Evolutionary conservation across 2,113 vertebrate species (phyloP).

Genomic region (Gracilinanus agilis): DNA sequence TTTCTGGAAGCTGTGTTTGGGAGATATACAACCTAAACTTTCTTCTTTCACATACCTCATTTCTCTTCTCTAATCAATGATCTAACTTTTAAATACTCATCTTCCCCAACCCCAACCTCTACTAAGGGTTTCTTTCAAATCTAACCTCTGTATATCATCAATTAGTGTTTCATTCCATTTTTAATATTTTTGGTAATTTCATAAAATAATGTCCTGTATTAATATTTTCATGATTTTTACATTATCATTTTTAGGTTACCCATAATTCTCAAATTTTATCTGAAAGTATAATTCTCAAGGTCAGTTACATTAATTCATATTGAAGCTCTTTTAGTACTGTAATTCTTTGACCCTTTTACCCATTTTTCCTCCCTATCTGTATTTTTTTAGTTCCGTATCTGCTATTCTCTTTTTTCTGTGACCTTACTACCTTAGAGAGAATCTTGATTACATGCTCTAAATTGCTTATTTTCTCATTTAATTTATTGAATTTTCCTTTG

Average conservation of each 20-base stretch:
- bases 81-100: not conserved
- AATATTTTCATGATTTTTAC: no score
- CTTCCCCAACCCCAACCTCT: not conserved
- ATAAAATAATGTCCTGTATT: not conserved
- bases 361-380: not conserved
- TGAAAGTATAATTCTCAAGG: not conserved
- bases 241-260: no score
- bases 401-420: not conserved
- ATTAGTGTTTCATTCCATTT: not conserved
- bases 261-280: not conserved
- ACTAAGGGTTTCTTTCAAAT: not conserved
- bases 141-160: not conserved
- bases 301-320: not conserved
- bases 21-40: not conserved
- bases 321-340: not conserved
- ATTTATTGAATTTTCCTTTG: not conserved
- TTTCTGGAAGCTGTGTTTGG: not conserved
- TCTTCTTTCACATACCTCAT: not conserved
- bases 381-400: not conserved
- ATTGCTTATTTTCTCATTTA: not conserved
- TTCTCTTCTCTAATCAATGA: not conserved
- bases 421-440: not conserved
- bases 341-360: not conserved
- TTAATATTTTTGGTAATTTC: not conserved
- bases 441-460: not conserved